Conservation (phyloP, 2,113 vertebrate species). For the Poeciliopsis retropinna region DNA sequence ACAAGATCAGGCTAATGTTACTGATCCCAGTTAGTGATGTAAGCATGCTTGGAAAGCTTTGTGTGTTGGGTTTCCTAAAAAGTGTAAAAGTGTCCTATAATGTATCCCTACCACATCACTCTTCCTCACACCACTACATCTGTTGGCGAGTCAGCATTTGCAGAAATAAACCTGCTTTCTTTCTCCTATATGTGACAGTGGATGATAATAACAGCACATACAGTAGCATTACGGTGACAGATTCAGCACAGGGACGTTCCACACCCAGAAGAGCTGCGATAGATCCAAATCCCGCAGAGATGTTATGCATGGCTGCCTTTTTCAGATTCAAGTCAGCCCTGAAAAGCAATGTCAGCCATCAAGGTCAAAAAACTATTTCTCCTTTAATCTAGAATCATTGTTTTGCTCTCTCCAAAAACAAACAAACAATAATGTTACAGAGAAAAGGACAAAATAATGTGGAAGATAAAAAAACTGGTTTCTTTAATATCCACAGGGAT, state of each 20-base stretch:
- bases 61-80: conserved; percentile 40
- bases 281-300: background rate
- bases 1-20: conserved; percentile 13
- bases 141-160: background rate
- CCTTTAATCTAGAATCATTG: too few species aligned
- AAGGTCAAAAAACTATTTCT: background rate
- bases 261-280: background rate
- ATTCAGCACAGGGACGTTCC: background rate
- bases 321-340: background rate
- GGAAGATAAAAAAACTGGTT: too few species aligned
- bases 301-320: background rate
- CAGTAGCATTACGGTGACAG: background rate
- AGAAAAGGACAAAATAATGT: too few species aligned
- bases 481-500: too few species aligned
- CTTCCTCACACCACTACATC: background rate
- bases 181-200: background rate
- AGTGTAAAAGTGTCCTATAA: conserved; percentile 16
- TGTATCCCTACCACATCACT: background rate
- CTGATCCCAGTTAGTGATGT: conserved; percentile 3
- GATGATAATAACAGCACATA: background rate
- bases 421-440: too few species aligned
- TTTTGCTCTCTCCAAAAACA: too few species aligned
- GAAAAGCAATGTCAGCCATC: background rate
- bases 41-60: background rate
- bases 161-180: too few species aligned